Evolutionary conservation across 2,888 invertebrate species (phyloP).

Genomic region (Dynastes maya): DNA sequence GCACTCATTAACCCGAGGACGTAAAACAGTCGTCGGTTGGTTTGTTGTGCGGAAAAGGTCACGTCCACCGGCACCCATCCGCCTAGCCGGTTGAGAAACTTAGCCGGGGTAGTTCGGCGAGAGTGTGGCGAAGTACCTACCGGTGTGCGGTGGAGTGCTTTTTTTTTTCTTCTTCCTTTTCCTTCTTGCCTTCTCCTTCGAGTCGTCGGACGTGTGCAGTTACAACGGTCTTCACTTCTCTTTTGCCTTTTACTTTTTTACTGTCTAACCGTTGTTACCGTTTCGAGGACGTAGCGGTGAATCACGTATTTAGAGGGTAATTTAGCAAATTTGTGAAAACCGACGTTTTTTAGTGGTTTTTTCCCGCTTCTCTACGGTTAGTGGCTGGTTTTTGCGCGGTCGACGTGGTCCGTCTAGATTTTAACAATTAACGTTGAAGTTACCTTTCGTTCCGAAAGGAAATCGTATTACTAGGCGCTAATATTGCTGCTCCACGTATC

Average conservation of each 20-base stretch:
- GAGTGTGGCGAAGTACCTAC: neutral
- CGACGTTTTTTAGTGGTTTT: constrained; percentile 16
- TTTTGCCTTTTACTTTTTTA: constrained; percentile 18
- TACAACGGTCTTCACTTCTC: constrained; percentile 6
- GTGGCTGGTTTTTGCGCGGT: neutral
- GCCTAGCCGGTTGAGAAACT: neutral
- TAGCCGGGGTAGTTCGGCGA: neutral
- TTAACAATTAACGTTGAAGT: neutral
- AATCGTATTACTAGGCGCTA: neutral
- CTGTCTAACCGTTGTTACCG: constrained; percentile 21
- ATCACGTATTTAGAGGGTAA: constrained; percentile 15
- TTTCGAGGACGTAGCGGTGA: constrained; percentile 19
- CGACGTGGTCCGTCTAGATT: constrained; percentile 1
- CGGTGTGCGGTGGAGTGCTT: neutral
- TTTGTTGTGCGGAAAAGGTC: neutral
- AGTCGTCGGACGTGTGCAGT: constrained; percentile 27
- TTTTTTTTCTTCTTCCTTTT: neutral
- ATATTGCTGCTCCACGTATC: no score
- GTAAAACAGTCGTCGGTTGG: constrained; percentile 17
- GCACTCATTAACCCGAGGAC: constrained; percentile 22
- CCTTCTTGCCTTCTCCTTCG: constrained; percentile 6
- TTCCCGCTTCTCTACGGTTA: neutral
- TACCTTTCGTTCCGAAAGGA: neutral
- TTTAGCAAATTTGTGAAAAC: constrained; percentile 20
- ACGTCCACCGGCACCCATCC: neutral